A percentile compares a stretch with the other conserved stretches of the same genome.
phyloP scores from a whole-genome alignment of 2,113 vertebrate genomes.

The Motacilla alba region DNA sequence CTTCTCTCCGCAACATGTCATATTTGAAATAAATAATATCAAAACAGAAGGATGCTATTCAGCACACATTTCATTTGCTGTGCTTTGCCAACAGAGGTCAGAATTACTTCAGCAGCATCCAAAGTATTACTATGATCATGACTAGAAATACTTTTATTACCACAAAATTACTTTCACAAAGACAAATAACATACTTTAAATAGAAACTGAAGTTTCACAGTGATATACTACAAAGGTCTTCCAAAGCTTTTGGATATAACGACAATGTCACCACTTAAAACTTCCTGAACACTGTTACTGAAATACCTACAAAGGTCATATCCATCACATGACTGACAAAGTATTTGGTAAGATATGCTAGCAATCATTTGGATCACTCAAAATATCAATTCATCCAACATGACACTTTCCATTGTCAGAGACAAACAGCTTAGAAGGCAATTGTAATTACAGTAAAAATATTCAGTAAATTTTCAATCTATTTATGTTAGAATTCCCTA shows the following conservation, averaged over 20 bases:
- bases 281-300: not conserved
- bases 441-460: not conserved
- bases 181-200: not conserved
- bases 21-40: not conserved
- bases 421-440: not conserved
- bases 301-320: not conserved
- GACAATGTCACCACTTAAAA: not conserved
- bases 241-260: not conserved
- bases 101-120: conserved; percentile 34
- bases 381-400: not conserved
- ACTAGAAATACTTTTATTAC: not conserved
- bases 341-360: not conserved
- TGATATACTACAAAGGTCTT: not conserved
- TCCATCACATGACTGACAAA: not conserved
- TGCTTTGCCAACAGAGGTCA: conserved; percentile 58
- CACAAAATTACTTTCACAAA: not conserved
- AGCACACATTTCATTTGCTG: not conserved
- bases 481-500: not conserved
- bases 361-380: not conserved
- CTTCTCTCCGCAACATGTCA: not conserved
- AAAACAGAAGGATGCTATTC: not conserved
- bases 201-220: not conserved
- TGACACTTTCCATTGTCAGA: not conserved
- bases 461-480: not conserved
- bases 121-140: not conserved